Percentiles rank a stretch among this genome's conserved stretches.
phyloP scores from a whole-genome alignment of 2,888 invertebrate genomes.

The Choristoneura rosaceana region DNA sequence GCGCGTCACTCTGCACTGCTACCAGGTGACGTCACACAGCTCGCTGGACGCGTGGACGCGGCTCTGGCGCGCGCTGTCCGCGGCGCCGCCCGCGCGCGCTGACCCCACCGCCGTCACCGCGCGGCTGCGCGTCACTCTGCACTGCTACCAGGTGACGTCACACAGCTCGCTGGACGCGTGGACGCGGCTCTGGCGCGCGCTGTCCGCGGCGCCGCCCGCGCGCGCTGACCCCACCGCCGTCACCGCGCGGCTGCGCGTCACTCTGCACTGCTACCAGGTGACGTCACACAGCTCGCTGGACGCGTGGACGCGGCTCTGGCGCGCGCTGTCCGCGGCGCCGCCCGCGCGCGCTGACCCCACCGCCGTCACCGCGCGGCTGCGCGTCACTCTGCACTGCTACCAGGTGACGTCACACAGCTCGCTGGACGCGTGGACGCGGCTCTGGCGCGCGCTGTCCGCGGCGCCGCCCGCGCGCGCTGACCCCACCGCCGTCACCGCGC shows the following conservation, averaged over 20 bases:
- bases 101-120: slow-evolving; percentile 82
- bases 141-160: slow-evolving; percentile 89
- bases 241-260: slow-evolving; percentile 89
- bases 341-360: slow-evolving; percentile 75
- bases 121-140: slow-evolving; percentile 90
- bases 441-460: slow-evolving; percentile 66
- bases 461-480: slow-evolving; percentile 78
- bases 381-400: slow-evolving; percentile 93
- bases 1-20: slow-evolving; percentile 92
- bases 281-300: slow-evolving; percentile 88
- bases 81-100: slow-evolving; percentile 79
- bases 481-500: slow-evolving; percentile 84
- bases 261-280: slow-evolving; percentile 93
- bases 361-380: slow-evolving; percentile 88
- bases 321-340: slow-evolving; percentile 71
- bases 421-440: slow-evolving; percentile 92
- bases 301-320: slow-evolving; percentile 88
- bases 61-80: slow-evolving; percentile 65
- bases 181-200: slow-evolving; percentile 79
- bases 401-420: slow-evolving; percentile 88
- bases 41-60: slow-evolving; percentile 93
- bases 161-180: slow-evolving; percentile 92
- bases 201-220: slow-evolving; percentile 83
- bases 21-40: slow-evolving; percentile 88
- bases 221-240: slow-evolving; percentile 74